Percentiles rank a stretch among this genome's conserved stretches.
Conservation (phyloP, 2,797 vertebrate species). For the Corythornis leucogaster region DNA sequence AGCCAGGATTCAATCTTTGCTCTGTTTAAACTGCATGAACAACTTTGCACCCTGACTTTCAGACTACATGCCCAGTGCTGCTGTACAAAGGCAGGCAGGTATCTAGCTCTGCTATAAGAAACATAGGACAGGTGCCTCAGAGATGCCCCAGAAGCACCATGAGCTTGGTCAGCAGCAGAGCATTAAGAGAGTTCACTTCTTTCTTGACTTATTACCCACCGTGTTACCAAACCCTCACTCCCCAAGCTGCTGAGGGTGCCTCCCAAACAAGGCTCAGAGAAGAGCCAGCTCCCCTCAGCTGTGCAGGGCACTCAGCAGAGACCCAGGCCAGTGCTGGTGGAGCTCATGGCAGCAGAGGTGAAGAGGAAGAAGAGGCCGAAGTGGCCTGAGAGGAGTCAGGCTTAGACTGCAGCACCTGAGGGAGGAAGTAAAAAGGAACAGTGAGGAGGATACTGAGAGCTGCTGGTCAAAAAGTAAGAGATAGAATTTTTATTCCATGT, state of each 20-base stretch:
- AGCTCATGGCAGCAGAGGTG: background rate
- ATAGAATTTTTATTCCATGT: background rate
- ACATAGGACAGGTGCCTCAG: rapidly evolving
- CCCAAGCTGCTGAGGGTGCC: background rate
- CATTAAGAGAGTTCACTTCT: background rate
- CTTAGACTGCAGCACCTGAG: background rate
- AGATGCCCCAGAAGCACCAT: background rate
- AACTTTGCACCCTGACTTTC: background rate
- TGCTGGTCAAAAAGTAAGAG: background rate
- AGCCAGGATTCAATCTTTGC: background rate
- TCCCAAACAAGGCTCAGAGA: background rate
- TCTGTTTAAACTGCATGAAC: background rate
- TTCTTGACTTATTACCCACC: background rate
- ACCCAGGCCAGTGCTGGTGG: background rate
- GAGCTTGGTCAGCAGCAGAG: background rate
- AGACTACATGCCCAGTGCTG: background rate
- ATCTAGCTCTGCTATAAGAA: background rate
- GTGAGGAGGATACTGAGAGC: background rate
- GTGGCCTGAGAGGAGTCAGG: background rate
- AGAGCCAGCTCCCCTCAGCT: background rate
- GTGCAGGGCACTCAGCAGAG: background rate
- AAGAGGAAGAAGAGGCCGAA: background rate
- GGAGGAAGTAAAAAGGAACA: background rate
- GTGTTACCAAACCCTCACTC: background rate
- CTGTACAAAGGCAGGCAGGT: background rate